Evolutionary conservation across 2,888 invertebrate species (phyloP), one percentile per base, ranked within the genome.

Genomic region (Campoplex nolae): DNA sequence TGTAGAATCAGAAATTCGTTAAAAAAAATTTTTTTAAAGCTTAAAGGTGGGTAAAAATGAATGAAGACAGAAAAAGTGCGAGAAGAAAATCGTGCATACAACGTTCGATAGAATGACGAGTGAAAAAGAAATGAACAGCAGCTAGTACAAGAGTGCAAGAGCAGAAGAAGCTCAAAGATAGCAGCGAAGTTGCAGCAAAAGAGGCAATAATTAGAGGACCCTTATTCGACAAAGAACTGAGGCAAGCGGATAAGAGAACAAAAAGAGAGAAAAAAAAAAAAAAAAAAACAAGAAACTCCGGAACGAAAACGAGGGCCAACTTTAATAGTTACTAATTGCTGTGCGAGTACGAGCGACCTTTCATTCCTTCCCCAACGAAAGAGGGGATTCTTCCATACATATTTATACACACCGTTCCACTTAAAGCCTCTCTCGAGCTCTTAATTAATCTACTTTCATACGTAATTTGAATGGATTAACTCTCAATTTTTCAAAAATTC

Each of bases 261-360:
- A 38, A 23, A 45, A 45, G 54, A 62, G 42, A 23, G 23, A 23
- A 23, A 70, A 54, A 68, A 68, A 62, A 45, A 18, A 23, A 23
- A 70, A 54, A 68, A 68, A 62, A 45, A 18, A 38, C 35, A 35
- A 7, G 23, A 35, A 48, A 74, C 32, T 48, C 18, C 9, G 32
- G 74, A 56, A 74, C 67, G 28, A 62, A 62, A 42, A 75, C 35
- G 16, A 56, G 35, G 73, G 11, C 51, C 23, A 67, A 51, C 48
- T 51, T 78, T 68, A 54, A 78, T 51, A 54, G 56, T 54, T 35
- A 68, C 78, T 68, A 68, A 78, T 78, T 68, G 68, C 54, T 38
- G 38, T 38, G 67, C 32, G 75, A 58, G 58, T 23, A 75, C 38
- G 75, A 42, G 75, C 42, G 42, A 78, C 38, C 68, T 68, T 78